phyloP scores from a whole-genome alignment of 2,113 vertebrate genomes.

The Phainopepla nitens region DNA sequence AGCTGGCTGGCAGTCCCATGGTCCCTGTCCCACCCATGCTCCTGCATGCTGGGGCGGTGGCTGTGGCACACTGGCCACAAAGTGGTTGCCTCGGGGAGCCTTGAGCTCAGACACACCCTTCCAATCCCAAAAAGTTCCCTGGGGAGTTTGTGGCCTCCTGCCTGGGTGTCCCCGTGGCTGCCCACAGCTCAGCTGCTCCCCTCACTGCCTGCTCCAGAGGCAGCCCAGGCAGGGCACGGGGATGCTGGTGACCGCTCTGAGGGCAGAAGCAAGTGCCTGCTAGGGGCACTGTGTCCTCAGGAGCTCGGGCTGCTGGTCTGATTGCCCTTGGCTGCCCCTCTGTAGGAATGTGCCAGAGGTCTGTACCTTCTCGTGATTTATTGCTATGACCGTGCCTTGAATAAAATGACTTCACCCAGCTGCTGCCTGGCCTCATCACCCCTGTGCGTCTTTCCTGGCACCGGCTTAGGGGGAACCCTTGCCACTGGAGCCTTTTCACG shows the following conservation, averaged over 20 bases:
- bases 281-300: slow-evolving; percentile 23
- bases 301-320: not conserved
- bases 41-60: not conserved
- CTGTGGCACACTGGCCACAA: accelerated
- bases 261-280: slow-evolving; percentile 65
- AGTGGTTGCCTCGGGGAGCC: accelerated
- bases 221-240: accelerated
- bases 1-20: not conserved
- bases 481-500: not conserved
- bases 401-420: slow-evolving; percentile 72
- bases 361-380: slow-evolving; percentile 68
- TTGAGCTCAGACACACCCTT: not conserved
- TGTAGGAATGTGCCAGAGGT: slow-evolving; percentile 75
- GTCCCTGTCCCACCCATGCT: accelerated
- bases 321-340: slow-evolving; percentile 48
- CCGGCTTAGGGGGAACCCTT: not conserved
- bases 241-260: not conserved
- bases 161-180: accelerated
- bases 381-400: slow-evolving; percentile 78
- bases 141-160: not conserved
- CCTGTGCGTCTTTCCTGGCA: accelerated
- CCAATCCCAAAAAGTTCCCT: not conserved
- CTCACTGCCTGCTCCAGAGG: not conserved
- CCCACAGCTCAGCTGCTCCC: not conserved
- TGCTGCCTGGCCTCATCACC: not conserved